These are phyloP conservation scores for Sturnira hondurensis DNA, from an alignment of 2,113 vertebrate genomes.

Conservation along the genomic window DNA sequence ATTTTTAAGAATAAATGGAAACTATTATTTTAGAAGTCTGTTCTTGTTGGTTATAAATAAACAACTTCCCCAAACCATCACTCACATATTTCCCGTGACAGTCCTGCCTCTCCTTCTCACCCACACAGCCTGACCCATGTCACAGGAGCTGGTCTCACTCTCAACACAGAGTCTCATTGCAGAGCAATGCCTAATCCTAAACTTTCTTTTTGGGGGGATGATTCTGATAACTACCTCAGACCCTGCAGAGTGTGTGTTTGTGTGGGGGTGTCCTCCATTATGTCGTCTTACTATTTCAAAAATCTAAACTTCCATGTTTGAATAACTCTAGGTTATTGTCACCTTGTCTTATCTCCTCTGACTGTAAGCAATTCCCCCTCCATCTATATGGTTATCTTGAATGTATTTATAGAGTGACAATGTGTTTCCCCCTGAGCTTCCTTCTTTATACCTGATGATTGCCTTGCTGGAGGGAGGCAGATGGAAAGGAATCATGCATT, in stretches of 20 bases:
- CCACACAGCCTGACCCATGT: background rate
- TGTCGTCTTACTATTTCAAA: background rate
- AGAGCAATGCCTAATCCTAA: background rate
- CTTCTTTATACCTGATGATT: constrained; percentile 64
- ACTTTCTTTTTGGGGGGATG: background rate
- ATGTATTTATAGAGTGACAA: constrained; percentile 49
- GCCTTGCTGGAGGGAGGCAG: constrained; percentile 53
- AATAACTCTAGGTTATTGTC: constrained; percentile 69
- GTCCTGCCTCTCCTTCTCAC: background rate
- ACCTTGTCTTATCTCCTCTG: constrained; percentile 61
- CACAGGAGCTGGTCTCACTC: background rate
- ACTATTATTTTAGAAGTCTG: background rate
- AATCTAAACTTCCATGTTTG: constrained; percentile 28
- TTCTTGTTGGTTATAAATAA: background rate
- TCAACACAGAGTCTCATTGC: background rate
- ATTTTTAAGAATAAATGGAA: background rate
- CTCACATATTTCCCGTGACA: background rate
- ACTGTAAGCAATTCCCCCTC: constrained; percentile 34
- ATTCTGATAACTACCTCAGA: background rate
- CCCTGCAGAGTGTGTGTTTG: background rate
- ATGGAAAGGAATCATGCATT: constrained; percentile 58
- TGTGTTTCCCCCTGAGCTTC: constrained; percentile 56
- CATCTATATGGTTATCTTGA: constrained; percentile 56
- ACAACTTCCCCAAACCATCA: background rate
- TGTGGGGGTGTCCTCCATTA: background rate